These are phyloP conservation scores for Cetonia aurata DNA, from an alignment of 2,888 invertebrate species.

Conservation along the genomic window DNA sequence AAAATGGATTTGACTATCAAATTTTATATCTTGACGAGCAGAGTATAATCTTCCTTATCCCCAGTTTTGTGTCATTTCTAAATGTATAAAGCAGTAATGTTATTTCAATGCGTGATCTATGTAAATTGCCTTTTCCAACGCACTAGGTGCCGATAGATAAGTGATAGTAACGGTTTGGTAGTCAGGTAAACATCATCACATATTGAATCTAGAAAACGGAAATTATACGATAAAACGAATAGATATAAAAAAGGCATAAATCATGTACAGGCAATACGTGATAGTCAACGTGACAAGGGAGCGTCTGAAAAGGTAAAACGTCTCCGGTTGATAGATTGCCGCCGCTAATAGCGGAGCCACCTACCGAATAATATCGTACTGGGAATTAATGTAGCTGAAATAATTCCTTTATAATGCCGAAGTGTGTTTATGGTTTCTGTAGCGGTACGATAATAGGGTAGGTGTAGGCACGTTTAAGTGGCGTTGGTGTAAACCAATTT, in stretches of 20 bases:
- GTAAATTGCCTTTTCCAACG: constrained; percentile 23
- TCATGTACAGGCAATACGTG: constrained; percentile 34
- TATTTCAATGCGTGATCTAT: constrained; percentile 20
- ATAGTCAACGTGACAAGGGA: constrained; percentile 26
- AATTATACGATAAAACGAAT: constrained; percentile 43
- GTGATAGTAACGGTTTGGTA: constrained; percentile 27
- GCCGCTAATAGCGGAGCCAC: constrained; percentile 35
- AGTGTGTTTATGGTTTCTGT: constrained; percentile 34
- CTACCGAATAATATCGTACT: constrained; percentile 37
- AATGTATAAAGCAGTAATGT: constrained; percentile 25
- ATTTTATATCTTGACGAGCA: not conserved
- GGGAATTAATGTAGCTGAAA: constrained; percentile 39
- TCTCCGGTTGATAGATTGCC: constrained; percentile 41
- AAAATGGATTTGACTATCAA: not conserved
- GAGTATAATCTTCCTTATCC: not conserved
- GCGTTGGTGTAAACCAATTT: constrained; percentile 8
- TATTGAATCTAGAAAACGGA: constrained; percentile 39
- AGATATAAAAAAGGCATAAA: constrained; percentile 43
- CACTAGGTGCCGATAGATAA: constrained; percentile 3
- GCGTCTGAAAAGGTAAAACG: constrained; percentile 34
- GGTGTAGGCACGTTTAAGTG: constrained; percentile 5
- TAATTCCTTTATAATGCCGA: constrained; percentile 33
- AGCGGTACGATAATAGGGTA: constrained; percentile 26
- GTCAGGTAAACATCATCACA: constrained; percentile 35
- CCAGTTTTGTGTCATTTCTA: not conserved